Evolutionary conservation across 2,888 invertebrate genomes (phyloP), one percentile per base, ranked within the genome.

Genomic region (Cantharis rustica): DNA sequence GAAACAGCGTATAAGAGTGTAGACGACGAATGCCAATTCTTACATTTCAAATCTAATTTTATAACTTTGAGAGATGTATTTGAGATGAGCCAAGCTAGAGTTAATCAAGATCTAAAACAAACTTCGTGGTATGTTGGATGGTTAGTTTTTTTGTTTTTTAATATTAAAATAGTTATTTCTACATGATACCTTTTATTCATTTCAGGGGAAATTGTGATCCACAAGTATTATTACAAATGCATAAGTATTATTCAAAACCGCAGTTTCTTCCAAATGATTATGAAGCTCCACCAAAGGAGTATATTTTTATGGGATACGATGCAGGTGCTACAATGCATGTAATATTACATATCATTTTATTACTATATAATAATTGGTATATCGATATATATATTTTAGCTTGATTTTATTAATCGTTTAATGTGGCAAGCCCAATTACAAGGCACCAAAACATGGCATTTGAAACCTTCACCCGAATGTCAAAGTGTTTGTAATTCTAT

Each of bases 351-450:
- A 26, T 26, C 10, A 26, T 26, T 26, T 27, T 27, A 27, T 27
- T 27, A 27, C 10, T 13, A 71, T 64, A 23, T 23, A 23, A 23
- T 23, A 23, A 23, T 61, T 68, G 17, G 17, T 9, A 9, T 23
- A 23, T 75, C n/a, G 7, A 62, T 26, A 61, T 71, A 62, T 26
- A 61, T 71, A 62, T 88, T 90, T 69, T 86, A 97, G 97, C 89
- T 97, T 86, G 97, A 97, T 88, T 96, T 96, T 86, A 97, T 97
- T 81, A 93, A 95, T 81, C 92, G 97, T 78, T 91, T 97, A 27
- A 96, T 97, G 92, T 97, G 97, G 97, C 97, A 97, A 89, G 97
- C 96, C 2, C 97, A 97, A 89, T 90, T 97, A 15, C 91, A 91
- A 82, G 97, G 97, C 0, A 93, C 92, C 82, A 98, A 97, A 89